phyloP scores from a whole-genome alignment of 2,797 vertebrate species.

The Cichlasoma orientale region DNA sequence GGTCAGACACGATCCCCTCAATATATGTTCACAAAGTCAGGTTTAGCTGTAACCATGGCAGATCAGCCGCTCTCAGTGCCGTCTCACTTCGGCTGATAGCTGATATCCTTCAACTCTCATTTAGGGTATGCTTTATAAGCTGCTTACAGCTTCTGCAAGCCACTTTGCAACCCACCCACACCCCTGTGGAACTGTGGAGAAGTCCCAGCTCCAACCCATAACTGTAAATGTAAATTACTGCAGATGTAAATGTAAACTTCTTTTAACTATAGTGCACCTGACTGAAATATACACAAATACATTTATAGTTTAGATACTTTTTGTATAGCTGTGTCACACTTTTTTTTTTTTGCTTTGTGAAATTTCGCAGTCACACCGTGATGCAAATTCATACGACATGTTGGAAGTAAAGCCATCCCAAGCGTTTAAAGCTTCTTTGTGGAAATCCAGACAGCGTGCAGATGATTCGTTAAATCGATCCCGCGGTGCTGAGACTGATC shows the following conservation, averaged over 20 bases:
- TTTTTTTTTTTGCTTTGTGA: conserved; percentile 4
- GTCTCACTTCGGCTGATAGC: background rate
- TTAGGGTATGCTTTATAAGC: background rate
- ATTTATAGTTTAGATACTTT: background rate
- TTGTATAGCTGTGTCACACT: background rate
- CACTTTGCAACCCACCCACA: background rate
- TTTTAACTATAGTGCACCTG: background rate
- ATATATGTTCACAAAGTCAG: no score
- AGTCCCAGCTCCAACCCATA: no score
- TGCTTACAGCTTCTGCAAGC: background rate
- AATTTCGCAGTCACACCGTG: conserved; percentile 19
- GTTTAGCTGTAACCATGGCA: no score
- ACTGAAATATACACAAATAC: background rate
- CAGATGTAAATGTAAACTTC: background rate
- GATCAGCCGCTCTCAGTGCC: no score
- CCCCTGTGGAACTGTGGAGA: no score
- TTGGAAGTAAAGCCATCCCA: conserved; percentile 48
- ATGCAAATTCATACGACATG: conserved; percentile 32
- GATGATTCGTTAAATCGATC: conserved; percentile 58
- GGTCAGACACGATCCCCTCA: no score
- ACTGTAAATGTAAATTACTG: no score
- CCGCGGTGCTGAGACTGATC: conserved; percentile 54
- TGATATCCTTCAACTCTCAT: background rate
- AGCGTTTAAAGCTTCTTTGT: conserved; percentile 61
- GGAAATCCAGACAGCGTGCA: conserved; percentile 58